Percentiles rank a stretch among this genome's conserved stretches.
These are phyloP conservation scores for Myotis pilosus DNA, from an alignment of 2,797 vertebrate genomes.

Conservation along the genomic window DNA sequence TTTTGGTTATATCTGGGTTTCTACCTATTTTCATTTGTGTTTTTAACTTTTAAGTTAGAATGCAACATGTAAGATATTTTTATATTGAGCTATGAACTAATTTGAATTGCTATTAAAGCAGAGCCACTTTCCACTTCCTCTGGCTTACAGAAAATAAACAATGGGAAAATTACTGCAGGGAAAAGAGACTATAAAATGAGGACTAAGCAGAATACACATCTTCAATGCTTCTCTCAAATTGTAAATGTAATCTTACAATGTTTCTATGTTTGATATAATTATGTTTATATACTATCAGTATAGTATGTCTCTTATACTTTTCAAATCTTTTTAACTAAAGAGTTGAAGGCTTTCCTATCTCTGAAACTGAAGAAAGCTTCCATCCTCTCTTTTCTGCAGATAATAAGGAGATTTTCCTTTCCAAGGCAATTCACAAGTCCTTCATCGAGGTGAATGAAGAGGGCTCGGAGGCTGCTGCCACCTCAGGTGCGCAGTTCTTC, in stretches of 20 bases:
- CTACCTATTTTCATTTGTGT: background rate
- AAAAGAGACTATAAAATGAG: conserved; percentile 23
- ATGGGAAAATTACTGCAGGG: background rate
- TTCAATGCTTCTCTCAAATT: background rate
- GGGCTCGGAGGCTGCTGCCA: conserved; percentile 94
- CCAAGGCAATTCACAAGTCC: conserved; percentile 94
- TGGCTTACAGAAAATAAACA: conserved; percentile 25
- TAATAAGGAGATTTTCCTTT: conserved; percentile 92
- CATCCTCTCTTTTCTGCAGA: conserved; percentile 73
- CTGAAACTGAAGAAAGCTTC: background rate
- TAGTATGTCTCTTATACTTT: background rate
- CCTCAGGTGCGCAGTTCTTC: conserved; percentile 88
- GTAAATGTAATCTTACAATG: background rate
- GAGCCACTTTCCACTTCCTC: background rate
- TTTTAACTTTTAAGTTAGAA: conserved; percentile 42
- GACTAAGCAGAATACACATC: background rate
- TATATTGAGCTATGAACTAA: conserved; percentile 48
- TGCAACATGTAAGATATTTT: background rate
- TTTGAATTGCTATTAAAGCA: conserved; percentile 38
- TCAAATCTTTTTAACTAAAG: conserved; percentile 8
- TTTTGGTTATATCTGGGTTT: background rate
- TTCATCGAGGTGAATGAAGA: conserved; percentile 98
- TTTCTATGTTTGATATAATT: background rate
- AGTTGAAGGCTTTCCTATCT: background rate
- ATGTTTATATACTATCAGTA: background rate